phyloP scores from a whole-genome alignment of 2,888 invertebrate genomes.

The Cremastobaeus sp. region DNA sequence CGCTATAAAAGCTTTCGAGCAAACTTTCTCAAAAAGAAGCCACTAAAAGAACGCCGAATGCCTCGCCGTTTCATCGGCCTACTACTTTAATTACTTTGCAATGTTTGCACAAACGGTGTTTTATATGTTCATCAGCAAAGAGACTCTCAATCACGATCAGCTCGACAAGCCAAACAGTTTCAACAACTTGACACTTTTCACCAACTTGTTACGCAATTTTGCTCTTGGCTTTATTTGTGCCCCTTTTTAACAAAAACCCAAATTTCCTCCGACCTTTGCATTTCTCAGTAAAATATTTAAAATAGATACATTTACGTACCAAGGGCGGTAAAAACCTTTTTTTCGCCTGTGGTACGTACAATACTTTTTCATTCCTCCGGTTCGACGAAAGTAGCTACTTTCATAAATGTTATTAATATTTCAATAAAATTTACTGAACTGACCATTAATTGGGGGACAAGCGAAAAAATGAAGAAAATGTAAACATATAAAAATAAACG shows the following conservation, averaged over 20 bases:
- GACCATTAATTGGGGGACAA: too few species aligned
- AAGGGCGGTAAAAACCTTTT: too few species aligned
- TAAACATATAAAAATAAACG: too few species aligned
- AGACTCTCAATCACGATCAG: conserved; percentile 71
- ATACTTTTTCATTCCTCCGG: too few species aligned
- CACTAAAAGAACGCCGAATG: conserved; percentile 28
- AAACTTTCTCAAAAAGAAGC: conserved; percentile 23
- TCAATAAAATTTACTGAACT: too few species aligned
- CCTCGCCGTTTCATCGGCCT: conserved; percentile 49
- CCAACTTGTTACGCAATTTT: conserved; percentile 54
- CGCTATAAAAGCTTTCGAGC: too few species aligned
- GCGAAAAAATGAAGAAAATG: too few species aligned
- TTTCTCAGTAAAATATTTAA: too few species aligned
- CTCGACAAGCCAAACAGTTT: conserved; percentile 63
- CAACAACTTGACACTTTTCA: conserved; percentile 61
- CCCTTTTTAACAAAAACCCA: not conserved
- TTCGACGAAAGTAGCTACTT: too few species aligned
- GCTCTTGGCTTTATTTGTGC: conserved; percentile 47
- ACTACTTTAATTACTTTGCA: conserved; percentile 55
- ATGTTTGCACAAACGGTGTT: conserved; percentile 54
- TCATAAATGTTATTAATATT: too few species aligned
- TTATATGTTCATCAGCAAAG: conserved; percentile 58
- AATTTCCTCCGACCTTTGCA: not conserved
- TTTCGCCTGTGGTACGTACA: too few species aligned
- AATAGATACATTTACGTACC: not conserved